Percentiles rank a stretch among this genome's conserved stretches.
Evolutionary conservation across 2,113 vertebrate species (phyloP).

Genomic region (Corythornis madagascariensis): DNA sequence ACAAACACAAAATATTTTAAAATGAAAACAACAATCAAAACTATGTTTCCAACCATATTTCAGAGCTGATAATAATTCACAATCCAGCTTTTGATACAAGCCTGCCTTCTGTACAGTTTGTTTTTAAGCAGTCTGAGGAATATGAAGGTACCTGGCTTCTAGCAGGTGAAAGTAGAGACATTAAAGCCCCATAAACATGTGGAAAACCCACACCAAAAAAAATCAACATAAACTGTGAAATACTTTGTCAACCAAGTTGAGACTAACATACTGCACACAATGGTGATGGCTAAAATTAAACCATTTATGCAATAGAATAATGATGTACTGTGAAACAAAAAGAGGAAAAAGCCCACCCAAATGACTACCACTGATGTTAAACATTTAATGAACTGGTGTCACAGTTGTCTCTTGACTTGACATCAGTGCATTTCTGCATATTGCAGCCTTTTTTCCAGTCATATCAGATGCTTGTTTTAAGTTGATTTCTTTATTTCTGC

Average conservation of each 20-base stretch:
- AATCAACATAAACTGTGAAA: not conserved
- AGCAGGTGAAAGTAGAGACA: not conserved
- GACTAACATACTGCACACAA: not conserved
- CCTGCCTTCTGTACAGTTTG: not conserved
- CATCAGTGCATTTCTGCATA: not conserved
- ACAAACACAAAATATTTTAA: not conserved
- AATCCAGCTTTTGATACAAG: not conserved
- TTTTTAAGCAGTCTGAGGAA: not conserved
- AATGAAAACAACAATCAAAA: not conserved
- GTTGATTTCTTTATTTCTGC: not conserved
- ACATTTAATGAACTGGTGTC: not conserved
- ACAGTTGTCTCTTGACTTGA: not conserved
- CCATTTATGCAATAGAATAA: not conserved
- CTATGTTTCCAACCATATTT: not conserved
- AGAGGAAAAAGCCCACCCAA: fast-evolving
- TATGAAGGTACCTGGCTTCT: not conserved
- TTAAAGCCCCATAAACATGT: not conserved
- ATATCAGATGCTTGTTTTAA: not conserved
- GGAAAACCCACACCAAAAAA: not conserved
- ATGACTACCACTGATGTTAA: not conserved
- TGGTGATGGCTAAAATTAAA: not conserved
- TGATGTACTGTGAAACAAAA: not conserved
- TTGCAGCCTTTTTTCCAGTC: not conserved
- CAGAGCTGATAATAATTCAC: not conserved
- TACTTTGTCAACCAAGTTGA: not conserved